Evolutionary conservation across 1,140 invertebrate species (phyloP), one percentile per base, ranked within the genome.

Genomic region (Drosophila rufa): DNA sequence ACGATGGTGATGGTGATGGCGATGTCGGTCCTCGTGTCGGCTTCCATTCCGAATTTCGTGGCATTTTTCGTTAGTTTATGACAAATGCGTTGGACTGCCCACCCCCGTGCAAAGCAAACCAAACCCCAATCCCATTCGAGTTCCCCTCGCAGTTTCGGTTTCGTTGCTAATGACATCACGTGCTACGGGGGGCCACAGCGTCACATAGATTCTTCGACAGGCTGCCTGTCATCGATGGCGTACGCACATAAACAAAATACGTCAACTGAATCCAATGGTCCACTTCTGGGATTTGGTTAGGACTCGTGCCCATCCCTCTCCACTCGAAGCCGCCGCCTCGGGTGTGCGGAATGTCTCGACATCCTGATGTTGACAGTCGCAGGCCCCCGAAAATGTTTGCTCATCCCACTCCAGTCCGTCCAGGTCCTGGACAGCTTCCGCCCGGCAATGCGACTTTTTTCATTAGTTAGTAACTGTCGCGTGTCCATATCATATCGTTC

Each of bases 161-260:
- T 73, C 58, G 70, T 38, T 81, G 81, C 84, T 89, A 89, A 89
- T 89, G 85, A 89, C 84, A 89, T 89, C 84, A 89, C 84, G 84
- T 89, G 85, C 82, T 79, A 74, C 71, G 43, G 22, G 33, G 61
- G 48, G 27, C 33, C 15, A 43, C 12, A 45, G 22, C 33, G 22
- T 68, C 38, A 48, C 57, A 70, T 73, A 73, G 70, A 73, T 73
- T 71, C 53, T 38, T 30, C 53, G 55, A 59, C 36, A 33, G 45
- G 56, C 80, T 75, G 82, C 76, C 85, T 89, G 85, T 90, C 84
- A 90, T 87, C 84, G 82, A 87, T 87, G 75, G 62, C 75, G 77
- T 78, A 65, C 80, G 80, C 80, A 80, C 85, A 89, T 90, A 90
- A 90, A 89, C 84, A 89, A 89, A 89, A 84, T 84, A 89, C 81